Evolutionary conservation across 2,888 invertebrate genomes (phyloP).

Genomic region (Saturnia pavonia): DNA sequence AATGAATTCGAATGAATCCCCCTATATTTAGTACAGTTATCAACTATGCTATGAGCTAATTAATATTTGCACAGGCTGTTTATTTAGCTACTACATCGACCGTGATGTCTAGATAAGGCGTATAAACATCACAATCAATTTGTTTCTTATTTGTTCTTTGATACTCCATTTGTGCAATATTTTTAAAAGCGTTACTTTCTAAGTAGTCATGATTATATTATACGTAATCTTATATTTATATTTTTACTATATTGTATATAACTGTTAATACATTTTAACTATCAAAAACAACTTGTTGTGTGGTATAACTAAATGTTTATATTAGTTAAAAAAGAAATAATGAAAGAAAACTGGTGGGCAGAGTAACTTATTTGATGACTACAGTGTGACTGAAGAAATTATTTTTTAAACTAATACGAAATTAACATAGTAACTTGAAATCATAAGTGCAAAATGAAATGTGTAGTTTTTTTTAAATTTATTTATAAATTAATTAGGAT

Average conservation of each 20-base stretch:
- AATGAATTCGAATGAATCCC: no score
- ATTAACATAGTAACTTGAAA: no score
- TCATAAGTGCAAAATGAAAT: no score
- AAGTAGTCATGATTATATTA: neutral
- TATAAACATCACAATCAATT: slow-evolving; percentile 45
- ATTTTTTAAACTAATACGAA: no score
- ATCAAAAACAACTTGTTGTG: no score
- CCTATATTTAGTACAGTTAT: slow-evolving; percentile 27
- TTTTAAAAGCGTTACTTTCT: slow-evolving; percentile 9
- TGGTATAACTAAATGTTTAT: no score
- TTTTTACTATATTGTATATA: neutral
- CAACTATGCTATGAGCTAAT: slow-evolving; percentile 38
- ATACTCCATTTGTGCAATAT: slow-evolving; percentile 35
- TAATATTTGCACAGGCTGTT: slow-evolving; percentile 52
- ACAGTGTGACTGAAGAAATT: no score
- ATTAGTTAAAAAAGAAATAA: no score
- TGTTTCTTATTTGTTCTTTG: slow-evolving; percentile 42
- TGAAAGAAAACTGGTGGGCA: no score
- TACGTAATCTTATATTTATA: neutral
- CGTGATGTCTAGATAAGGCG: slow-evolving; percentile 49
- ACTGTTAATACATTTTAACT: neutral
- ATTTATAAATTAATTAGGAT: no score
- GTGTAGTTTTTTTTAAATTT: no score
- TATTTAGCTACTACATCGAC: slow-evolving; percentile 48
- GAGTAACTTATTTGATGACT: no score